Base-by-base conservation (phyloP, 2,113 vertebrate species). In the Fulmarus glacialis region DNA sequence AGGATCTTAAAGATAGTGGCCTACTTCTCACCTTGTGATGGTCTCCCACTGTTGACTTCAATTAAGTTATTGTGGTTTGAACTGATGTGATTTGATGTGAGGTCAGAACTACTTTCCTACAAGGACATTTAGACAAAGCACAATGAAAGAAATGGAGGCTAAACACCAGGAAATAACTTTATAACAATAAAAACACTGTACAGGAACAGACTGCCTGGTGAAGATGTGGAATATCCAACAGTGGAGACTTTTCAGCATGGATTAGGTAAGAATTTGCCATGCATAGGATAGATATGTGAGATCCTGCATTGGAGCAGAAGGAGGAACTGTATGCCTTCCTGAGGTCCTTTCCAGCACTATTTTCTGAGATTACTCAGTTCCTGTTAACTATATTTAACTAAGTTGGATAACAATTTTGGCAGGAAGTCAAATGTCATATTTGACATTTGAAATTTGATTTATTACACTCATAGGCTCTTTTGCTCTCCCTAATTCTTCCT, bases 391-490 rank as follows among this genome's bases (percentile, higher is more conserved):
- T 73, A 47, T 73, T 84, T 94, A 81, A 48, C 18, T 20, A 64
- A 89, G 34, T 30, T 55, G 24, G 45, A 36, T 52, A 84, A 59
- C 24, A 78, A 68, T 60, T 60, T 93, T 78, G 21, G 30, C 43
- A 81, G 48, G 53, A 75, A 60, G 26, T 40, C 63, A 78, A 93
- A 68, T 11, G 6, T 83, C 63, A 52, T 59, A 38, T 73, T 32
- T 95, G 56, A 70, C 55, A 59, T 53, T 53, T 83, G 23, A 87
- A 68, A 80, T 80, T 52, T 87, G 40, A 67, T 90, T 62, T 83
- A 63, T 93, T 78, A 79, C 21, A 26, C 24, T 38, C 1, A 0
- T 24, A 52, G 43, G 15, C 4, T 89, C 15, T 34, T 78, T 80
- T 1, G 1, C 14, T 50, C 15, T 73, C 43, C 20, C 34, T 70